Evolutionary conservation across 2,797 vertebrate species (phyloP), one percentile per base, ranked within the genome.

Genomic region (Lacerta bilineata): DNA sequence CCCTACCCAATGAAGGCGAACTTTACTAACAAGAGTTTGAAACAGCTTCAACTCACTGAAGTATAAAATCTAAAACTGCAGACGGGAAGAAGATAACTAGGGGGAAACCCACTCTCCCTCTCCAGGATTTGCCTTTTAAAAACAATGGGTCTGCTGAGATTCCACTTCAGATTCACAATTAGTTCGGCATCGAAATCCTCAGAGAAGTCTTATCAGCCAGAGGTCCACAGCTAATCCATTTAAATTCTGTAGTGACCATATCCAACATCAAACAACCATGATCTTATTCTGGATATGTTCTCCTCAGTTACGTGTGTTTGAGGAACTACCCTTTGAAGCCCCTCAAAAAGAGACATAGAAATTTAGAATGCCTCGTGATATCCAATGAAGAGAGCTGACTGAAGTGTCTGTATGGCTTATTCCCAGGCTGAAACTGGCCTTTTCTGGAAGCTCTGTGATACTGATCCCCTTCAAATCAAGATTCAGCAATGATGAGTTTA

Each of bases 191-290:
- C 9, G n/a, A 83, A 43, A 69, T 88, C 64, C 29, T 41, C 43
- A 72, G 81, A 41, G 78, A 25, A 55, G 20, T 15, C 41, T 36
- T 46, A 59, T 76, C 25, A 79, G 33, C 39, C 29, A 71, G 50
- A 84, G 39, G 13, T 59, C 15, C 23, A 76, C 59, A 86, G 7
- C 41, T 86, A 86, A 86, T 68, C 61, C 36, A 77, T 6, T 66
- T 66, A 46, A 80, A 66, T 66, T 7, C 18, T 46, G n/a, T 10
- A 85, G 50, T 6, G 27, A 55, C 43, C 10, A 76, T 41, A 66
- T 18, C 10, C 7, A 9, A 41, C 20, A 23, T 36, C 71, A 78
- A 76, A 69, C 5, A 17, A 78, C 6, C 41, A 80, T 43, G 3
- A 7, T 36, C 23, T 80, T 80, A 79, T 18, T 84, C 23, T 55